Base-by-base conservation (phyloP, 1,140 invertebrate genomes). In the Rhizoglyphus robini region DNA sequence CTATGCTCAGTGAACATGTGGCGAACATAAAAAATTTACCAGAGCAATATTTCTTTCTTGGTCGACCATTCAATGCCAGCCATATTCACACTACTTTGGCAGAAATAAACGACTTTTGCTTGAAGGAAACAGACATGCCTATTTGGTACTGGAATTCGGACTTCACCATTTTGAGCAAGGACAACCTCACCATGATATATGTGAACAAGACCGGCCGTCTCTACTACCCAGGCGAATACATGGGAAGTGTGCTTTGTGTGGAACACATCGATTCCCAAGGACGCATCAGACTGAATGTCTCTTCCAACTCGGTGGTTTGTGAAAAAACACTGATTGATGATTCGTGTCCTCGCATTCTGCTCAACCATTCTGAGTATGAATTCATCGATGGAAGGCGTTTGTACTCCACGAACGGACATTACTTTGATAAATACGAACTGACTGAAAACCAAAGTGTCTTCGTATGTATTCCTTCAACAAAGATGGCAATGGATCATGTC, bases 61-160 rank as follows among this genome's bases (percentile, higher is more conserved):
- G n/a, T n/a, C n/a, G n/a, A n/a, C n/a, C n/a, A n/a, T n/a, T n/a
- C n/a, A n/a, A n/a, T n/a, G n/a, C n/a, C n/a, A n/a, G n/a, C n/a
- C n/a, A n/a, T n/a, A 64, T 64, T 38, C 63, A 64, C 27, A 49
- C 63, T 18, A 51, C 46, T 25, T 11, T 64, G 1, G 5, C 63
- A 11, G 63, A 48, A 36, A 27, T 64, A 25, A 64, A 31, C 5
- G n/a, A 47, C 25, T 64, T 64, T 57, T 64, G 63, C 27, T 25
- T 31, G 3, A 34, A 36, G 11, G 2, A 30, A 32, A 4, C 47
- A 1, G 63, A 64, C 51, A 64, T 64, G 63, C 63, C 63, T 20
- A 51, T 64, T 20, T 64, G 41, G 47, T 64, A 64, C 29, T 51
- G 47, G 41, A 51, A 51, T 38, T 51, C 41, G 2, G 63, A 64